Evolutionary conservation across 2,113 vertebrate species (phyloP).

Genomic region (Cheirogaleus medius): DNA sequence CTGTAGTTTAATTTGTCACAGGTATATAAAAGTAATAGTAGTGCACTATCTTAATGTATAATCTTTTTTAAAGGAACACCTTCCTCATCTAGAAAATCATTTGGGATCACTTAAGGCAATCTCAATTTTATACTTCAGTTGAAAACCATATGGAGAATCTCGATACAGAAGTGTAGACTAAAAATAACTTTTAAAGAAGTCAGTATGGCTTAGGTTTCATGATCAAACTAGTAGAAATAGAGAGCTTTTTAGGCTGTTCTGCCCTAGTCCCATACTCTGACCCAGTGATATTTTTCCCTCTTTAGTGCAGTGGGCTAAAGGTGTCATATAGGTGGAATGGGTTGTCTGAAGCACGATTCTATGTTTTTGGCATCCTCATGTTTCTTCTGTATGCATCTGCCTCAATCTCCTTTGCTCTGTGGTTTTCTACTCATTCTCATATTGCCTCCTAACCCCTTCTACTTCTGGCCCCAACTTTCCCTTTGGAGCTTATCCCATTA

Average conservation of each 20-base stretch:
- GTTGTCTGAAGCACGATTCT: neutral
- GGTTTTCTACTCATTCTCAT: neutral
- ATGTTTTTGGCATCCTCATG: neutral
- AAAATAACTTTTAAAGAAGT: neutral
- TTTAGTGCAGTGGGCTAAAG: neutral
- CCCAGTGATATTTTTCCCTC: neutral
- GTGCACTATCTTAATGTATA: neutral
- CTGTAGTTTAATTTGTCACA: neutral
- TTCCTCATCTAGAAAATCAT: neutral
- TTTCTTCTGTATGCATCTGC: neutral
- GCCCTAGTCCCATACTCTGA: neutral
- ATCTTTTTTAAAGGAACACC: neutral
- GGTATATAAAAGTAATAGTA: neutral
- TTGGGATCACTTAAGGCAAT: conserved; percentile 22
- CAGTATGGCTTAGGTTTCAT: neutral
- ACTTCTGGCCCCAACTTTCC: neutral
- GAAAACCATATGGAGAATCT: conserved; percentile 16
- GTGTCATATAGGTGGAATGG: neutral
- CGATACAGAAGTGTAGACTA: neutral
- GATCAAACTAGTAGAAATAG: neutral
- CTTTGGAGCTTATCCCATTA: neutral
- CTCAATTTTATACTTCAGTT: neutral
- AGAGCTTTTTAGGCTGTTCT: neutral
- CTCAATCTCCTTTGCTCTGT: neutral
- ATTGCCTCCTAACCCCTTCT: neutral